Base-by-base conservation (phyloP, 2,888 invertebrate species). In the Habroteleia sp. region DNA sequence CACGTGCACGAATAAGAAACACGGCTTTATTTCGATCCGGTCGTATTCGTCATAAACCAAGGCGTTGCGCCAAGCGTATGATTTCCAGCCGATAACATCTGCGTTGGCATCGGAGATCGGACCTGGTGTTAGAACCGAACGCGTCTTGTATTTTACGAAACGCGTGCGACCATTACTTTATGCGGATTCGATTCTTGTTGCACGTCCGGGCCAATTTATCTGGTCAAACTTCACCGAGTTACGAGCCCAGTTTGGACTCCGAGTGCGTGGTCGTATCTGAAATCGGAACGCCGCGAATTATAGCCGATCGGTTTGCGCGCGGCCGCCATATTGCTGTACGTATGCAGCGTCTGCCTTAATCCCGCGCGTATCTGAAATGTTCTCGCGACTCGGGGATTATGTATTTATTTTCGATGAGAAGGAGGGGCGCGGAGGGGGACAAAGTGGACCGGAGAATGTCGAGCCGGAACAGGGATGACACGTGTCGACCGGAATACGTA, bases 381-480 rank as follows among this genome's bases (percentile, higher is more conserved):
- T 73, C 71, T 76, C 78, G 82, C 81, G 84, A 82, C 79, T 50
- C 84, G 79, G 80, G 86, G 83, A 84, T 86, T 85, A 86, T 82
- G 82, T 83, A 82, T 82, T 83, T 80, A 81, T 83, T 81, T 80
- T 69, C 68, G 68, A 60, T 35, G 62, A 56, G 68, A 56, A 74
- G 69, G 50, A 60, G 52, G 66, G 25, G n/a, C n/a, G n/a, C n/a
- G 5, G 20, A 20, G 33, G 65, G 35, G 46, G 48, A 74, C 54
- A 62, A 48, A 56, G 74, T 76, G 71, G 77, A 63, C 68, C 58
- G 69, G 69, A 46, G 54, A 84, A 85, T 84, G 82, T 83, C 81
- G 83, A 84, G 86, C 80, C 82, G 82, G 77, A 80, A 82, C 81
- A 80, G 79, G 78, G 82, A 83, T 78, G 85, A 86, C 87, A 87